phyloP scores from a whole-genome alignment of 2,113 vertebrate species.

The Atrichornis clamosus region DNA sequence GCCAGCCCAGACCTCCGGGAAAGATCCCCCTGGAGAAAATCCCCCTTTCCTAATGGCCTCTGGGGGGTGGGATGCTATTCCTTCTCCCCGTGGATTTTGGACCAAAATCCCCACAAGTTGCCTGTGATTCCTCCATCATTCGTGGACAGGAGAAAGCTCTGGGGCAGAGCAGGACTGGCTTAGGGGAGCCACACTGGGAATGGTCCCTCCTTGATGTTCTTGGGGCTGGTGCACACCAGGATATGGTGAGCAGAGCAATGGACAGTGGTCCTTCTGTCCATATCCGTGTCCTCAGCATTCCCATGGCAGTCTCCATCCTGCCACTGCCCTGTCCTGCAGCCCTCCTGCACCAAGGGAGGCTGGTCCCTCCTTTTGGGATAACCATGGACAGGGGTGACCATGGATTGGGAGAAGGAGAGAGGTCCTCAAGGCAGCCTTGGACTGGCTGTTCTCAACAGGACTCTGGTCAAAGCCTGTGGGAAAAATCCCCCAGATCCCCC shows the following conservation, averaged over 20 bases:
- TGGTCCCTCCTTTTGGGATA: background rate
- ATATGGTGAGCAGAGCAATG: background rate
- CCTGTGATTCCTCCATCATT: no score
- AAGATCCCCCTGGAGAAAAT: background rate
- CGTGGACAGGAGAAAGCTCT: accelerated
- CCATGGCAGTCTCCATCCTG: background rate
- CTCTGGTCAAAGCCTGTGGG: background rate
- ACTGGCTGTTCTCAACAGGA: background rate
- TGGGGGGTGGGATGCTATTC: background rate
- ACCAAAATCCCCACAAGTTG: background rate
- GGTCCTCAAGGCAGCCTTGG: background rate
- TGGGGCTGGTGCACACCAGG: background rate
- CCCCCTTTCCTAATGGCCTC: background rate
- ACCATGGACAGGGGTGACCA: accelerated
- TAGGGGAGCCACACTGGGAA: accelerated
- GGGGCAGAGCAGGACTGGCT: accelerated
- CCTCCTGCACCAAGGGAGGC: accelerated
- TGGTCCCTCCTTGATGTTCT: accelerated
- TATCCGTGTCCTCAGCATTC: background rate
- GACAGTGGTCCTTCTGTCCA: background rate
- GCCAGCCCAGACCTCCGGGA: background rate
- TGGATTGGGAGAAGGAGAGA: background rate
- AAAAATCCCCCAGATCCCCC: background rate
- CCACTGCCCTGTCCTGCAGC: background rate
- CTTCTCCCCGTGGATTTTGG: background rate